These are phyloP conservation scores for Brenthis daphne DNA, from an alignment of 2,888 invertebrate genomes.

Conservation along the genomic window DNA sequence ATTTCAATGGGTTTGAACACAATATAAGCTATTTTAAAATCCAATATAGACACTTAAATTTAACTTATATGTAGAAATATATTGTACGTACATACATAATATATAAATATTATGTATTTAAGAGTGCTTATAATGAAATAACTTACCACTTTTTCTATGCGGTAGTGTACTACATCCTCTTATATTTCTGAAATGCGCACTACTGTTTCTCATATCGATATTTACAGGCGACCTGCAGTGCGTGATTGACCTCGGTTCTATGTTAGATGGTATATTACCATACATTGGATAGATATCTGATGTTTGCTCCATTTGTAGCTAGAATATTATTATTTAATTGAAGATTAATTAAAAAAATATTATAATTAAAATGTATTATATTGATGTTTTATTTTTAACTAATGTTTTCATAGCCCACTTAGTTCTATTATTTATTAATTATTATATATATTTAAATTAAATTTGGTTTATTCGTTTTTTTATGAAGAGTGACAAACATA, in stretches of 20 bases:
- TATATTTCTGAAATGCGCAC: not conserved
- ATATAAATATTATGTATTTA: not conserved
- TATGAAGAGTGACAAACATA: no score
- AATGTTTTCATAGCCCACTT: no score
- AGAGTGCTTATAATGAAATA: not conserved
- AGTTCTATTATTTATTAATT: no score
- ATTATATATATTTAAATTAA: no score
- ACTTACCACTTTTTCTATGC: constrained; percentile 4
- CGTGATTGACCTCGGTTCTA: not conserved
- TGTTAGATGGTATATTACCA: not conserved
- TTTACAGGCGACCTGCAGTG: not conserved
- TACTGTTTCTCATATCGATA: not conserved
- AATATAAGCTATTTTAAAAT: no score
- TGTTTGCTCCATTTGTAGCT: constrained; percentile 4
- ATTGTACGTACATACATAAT: no score
- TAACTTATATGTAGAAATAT: no score
- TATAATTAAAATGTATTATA: no score
- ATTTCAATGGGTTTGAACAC: no score
- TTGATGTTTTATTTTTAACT: no score
- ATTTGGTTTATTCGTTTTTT: no score
- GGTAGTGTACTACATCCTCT: constrained; percentile 10
- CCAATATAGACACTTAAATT: no score
- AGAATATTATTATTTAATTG: not conserved
- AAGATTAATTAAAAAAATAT: not conserved
- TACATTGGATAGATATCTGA: not conserved